Percentiles rank a stretch among this genome's conserved stretches.
Evolutionary conservation across 2,113 vertebrate genomes (phyloP).

Genomic region (Kryptolebias marmoratus): DNA sequence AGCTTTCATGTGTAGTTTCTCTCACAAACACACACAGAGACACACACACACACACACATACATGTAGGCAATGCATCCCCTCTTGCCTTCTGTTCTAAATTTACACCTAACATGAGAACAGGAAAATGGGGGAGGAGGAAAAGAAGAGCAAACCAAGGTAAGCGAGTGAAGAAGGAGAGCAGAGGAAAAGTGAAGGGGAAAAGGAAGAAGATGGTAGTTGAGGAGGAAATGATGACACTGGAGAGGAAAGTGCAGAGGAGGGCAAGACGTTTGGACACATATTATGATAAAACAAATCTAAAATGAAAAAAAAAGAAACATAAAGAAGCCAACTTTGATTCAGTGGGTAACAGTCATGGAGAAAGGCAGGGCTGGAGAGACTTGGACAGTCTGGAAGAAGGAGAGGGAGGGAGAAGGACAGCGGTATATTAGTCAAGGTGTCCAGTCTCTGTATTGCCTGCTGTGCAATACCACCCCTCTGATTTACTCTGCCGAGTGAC

Average conservation of each 20-base stretch:
- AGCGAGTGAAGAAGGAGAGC: slow-evolving; percentile 20
- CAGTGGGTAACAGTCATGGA: slow-evolving; percentile 30
- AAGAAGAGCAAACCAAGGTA: slow-evolving; percentile 38
- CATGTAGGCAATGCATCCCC: slow-evolving; percentile 60
- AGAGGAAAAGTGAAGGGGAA: slow-evolving; percentile 35
- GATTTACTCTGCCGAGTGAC: slow-evolving; percentile 79
- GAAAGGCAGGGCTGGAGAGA: slow-evolving; percentile 38
- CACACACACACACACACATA: slow-evolving; percentile 16
- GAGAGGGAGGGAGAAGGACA: slow-evolving; percentile 67
- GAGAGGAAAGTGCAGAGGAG: slow-evolving; percentile 10
- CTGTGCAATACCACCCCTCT: slow-evolving; percentile 80
- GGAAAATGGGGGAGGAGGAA: slow-evolving; percentile 60
- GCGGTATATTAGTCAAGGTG: slow-evolving; percentile 78
- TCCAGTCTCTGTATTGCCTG: slow-evolving; percentile 79
- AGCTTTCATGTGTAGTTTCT: slow-evolving; percentile 72
- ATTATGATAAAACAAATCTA: slow-evolving; percentile 23
- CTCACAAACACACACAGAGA: slow-evolving; percentile 27
- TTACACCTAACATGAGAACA: slow-evolving; percentile 78
- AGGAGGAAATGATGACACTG: background rate
- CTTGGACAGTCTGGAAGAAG: slow-evolving; percentile 50
- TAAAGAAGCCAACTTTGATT: slow-evolving; percentile 63
- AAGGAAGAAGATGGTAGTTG: slow-evolving; percentile 32
- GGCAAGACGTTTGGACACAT: slow-evolving; percentile 28
- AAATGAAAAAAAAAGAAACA: slow-evolving; percentile 21
- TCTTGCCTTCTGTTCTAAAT: slow-evolving; percentile 79